phyloP scores from a whole-genome alignment of 2,113 vertebrate species.

The Narcine bancroftii region DNA sequence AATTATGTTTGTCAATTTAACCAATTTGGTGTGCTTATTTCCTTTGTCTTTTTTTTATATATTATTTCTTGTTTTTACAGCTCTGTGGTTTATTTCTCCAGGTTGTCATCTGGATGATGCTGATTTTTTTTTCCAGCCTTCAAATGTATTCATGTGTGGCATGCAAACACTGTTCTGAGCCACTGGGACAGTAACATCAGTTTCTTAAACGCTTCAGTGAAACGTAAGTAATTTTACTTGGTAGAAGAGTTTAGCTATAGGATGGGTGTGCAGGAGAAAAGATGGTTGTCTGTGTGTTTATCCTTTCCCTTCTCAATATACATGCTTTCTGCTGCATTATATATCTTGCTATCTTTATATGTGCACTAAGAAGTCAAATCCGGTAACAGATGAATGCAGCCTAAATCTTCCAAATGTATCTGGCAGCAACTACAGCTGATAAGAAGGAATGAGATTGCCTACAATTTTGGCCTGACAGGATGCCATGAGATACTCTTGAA shows the following conservation, averaged over 20 bases:
- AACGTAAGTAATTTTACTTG: slow-evolving; percentile 28
- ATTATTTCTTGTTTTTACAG: slow-evolving; percentile 25
- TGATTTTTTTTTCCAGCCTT: slow-evolving; percentile 26
- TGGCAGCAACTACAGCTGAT: neutral
- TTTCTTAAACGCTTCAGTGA: slow-evolving; percentile 35
- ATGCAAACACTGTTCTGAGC: slow-evolving; percentile 30
- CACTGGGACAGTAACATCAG: slow-evolving; percentile 32
- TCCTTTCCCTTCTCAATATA: neutral
- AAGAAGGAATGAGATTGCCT: neutral
- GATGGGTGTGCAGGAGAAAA: neutral
- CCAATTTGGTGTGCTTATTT: neutral
- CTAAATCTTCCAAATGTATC: neutral
- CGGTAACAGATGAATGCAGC: too few species aligned
- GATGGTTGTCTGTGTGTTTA: neutral
- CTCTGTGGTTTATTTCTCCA: neutral
- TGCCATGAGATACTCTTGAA: neutral
- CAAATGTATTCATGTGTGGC: slow-evolving; percentile 35
- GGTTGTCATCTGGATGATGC: slow-evolving; percentile 33
- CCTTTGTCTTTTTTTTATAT: slow-evolving; percentile 9
- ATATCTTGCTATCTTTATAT: neutral
- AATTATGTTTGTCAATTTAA: slow-evolving; percentile 17
- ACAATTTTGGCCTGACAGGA: neutral
- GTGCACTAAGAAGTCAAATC: neutral
- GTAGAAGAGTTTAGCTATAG: slow-evolving; percentile 9
- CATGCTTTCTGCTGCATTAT: neutral